Conservation (phyloP, 2,797 vertebrate genomes). For the Hydrocynus forskahlii region DNA sequence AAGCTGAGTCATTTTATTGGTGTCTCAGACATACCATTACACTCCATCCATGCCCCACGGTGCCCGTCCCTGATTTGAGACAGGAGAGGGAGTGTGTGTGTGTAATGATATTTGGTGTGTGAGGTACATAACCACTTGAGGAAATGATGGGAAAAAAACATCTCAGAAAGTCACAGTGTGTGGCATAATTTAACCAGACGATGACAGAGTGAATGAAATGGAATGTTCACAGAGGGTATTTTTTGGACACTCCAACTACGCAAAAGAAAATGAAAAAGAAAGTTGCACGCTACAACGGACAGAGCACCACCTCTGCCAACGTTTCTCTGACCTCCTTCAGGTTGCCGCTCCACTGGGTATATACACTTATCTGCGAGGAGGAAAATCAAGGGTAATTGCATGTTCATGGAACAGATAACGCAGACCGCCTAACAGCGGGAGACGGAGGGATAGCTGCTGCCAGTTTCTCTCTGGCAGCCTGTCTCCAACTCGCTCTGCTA, state of each 20-base stretch:
- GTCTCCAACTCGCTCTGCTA: slow-evolving; percentile 62
- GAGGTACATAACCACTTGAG: background rate
- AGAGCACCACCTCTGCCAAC: background rate
- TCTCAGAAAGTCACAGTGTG: background rate
- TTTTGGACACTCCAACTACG: background rate
- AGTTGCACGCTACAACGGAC: background rate
- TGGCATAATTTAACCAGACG: background rate
- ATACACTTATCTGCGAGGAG: slow-evolving; percentile 73
- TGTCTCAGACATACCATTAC: slow-evolving; percentile 9
- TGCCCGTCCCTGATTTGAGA: background rate
- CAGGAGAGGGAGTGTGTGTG: background rate
- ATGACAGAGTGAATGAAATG: background rate
- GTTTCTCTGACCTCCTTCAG: background rate
- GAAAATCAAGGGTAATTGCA: slow-evolving; percentile 77
- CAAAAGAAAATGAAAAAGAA: background rate
- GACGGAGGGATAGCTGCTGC: slow-evolving; percentile 66
- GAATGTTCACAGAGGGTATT: background rate
- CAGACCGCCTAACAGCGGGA: slow-evolving; percentile 74
- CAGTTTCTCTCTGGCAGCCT: slow-evolving; percentile 74
- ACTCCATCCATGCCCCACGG: background rate
- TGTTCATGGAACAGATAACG: slow-evolving; percentile 74
- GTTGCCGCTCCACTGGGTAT: slow-evolving; percentile 46
- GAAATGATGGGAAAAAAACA: background rate
- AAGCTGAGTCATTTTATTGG: slow-evolving; percentile 63
- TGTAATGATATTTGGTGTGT: background rate